phyloP scores from a whole-genome alignment of 2,797 vertebrate species.

The Protonibea diacanthus region DNA sequence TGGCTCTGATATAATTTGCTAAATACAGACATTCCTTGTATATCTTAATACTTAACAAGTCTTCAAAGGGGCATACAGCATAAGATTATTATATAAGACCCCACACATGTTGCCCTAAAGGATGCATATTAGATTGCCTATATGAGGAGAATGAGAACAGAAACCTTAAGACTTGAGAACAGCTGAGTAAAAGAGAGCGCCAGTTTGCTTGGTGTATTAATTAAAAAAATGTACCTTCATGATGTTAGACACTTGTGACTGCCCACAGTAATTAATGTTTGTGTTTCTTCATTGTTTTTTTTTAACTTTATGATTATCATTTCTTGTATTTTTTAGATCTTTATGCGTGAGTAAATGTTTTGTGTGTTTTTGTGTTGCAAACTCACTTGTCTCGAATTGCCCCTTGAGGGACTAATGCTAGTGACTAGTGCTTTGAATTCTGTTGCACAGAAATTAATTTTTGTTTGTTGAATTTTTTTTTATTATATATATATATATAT shows the following conservation, averaged over 20 bases:
- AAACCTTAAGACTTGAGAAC: too few relatives aligned
- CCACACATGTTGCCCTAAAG: too few relatives aligned
- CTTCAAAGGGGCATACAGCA: too few relatives aligned
- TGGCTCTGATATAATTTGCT: too few relatives aligned
- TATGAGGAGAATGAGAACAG: too few relatives aligned
- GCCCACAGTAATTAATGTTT: background rate
- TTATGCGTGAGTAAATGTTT: background rate
- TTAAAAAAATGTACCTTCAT: background rate
- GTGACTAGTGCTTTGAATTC: background rate
- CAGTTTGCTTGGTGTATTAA: background rate
- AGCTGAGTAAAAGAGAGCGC: too few relatives aligned
- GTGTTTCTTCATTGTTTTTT: background rate
- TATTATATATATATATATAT: background rate
- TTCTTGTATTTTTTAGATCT: background rate
- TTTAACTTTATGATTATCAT: background rate
- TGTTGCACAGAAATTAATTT: background rate
- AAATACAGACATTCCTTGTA: too few relatives aligned
- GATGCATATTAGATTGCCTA: too few relatives aligned
- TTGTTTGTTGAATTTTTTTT: background rate
- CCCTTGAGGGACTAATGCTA: background rate
- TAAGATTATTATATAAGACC: too few relatives aligned
- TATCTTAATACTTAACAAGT: too few relatives aligned
- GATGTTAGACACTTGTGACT: background rate
- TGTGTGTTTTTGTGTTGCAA: background rate
- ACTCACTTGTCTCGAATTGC: background rate